Evolutionary conservation across 2,888 invertebrate species (phyloP), one percentile per base, ranked within the genome.

Genomic region (Acrobasis repandana): DNA sequence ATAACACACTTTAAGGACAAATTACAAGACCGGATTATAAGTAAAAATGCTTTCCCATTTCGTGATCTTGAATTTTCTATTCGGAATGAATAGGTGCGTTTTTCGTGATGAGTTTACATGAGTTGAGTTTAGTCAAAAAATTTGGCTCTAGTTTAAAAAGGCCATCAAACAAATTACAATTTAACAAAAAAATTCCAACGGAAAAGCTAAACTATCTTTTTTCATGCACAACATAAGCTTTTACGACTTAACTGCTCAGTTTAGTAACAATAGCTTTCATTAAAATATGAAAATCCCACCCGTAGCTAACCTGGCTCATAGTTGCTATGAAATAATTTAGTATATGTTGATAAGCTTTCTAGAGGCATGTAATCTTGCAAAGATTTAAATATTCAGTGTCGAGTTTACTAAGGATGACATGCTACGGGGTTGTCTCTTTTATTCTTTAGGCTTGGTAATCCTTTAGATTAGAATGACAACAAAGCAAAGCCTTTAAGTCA

Each of bases 221-320:
- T 54, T 38, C 43, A 38, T 20, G 14, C 18, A 52, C 36, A 54
- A 54, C 54, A 38, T 54, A 54, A 54, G 54, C 54, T 54, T 54
- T 54, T 43, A 54, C 43, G 43, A 54, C 54, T 54, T 38, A 54
- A 54, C 54, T 43, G 54, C 38, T 54, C 54, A 54, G 54, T 54
- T 54, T 54, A 54, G 54, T 54, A 38, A 54, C 54, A 54, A 54
- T 54, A 63, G 54, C 60, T 61, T 61, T 65, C 62, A 65, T 65
- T 65, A 65, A 65, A 63, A 62, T 59, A 63, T 61, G 65, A 58
- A 63, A 60, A 52, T 62, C 49, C 46, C 62, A 52, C 62, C 63
- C 54, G 63, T 52, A 46, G 65, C 50, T 51, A 52, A 43, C 38
- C 20, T 58, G 54, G 49, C 18, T 56, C 56, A 56, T 61, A 56